Evolutionary conservation across 2,888 invertebrate species (phyloP), one percentile per base, ranked within the genome.

Genomic region (Brenthis daphne): DNA sequence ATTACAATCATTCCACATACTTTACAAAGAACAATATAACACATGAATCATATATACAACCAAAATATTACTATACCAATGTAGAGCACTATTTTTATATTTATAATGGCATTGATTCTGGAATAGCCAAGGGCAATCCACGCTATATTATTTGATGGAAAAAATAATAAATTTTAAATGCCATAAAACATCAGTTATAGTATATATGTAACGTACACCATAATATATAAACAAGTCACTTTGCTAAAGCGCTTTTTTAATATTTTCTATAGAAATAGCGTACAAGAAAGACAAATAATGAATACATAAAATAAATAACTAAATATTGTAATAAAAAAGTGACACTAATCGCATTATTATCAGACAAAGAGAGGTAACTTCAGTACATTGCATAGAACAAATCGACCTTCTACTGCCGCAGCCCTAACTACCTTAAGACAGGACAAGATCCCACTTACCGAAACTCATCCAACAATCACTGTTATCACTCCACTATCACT

Each of bases 321-420:
- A 60, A 50, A 14, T 50, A 4, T 33, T 12, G 8, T 43, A 54
- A 53, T 43, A 65, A 61, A 50, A 69, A 33, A 12, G 56, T 29
- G 58, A 56, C 20, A 68, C 55, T 65, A 61, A 64, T 69, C 65
- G 50, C 65, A 53, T 63, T 63, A 63, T 63, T 63, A 63, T 63
- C 58, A 68, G 65, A 71, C 71, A 71, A 71, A 71, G 71, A 65
- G 68, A 57, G 29, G 24, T 69, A 60, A 14, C 61, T 56, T 54
- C 47, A 56, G 24, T 55, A 60, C 65, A 66, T 68, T 67, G 70
- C 72, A 69, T 63, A 57, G 69, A 72, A 37, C 20, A 43, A 43
- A 58, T 54, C 61, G 75, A 69, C 76, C 75, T 75, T 73, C 71
- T 65, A 43, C 50, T 29, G 20, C 69, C 65, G 63, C 70, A 69